A percentile compares a stretch with the other conserved stretches of the same genome.
Evolutionary conservation across 2,888 invertebrate genomes (phyloP).

Genomic region (Terebella lapidaria): DNA sequence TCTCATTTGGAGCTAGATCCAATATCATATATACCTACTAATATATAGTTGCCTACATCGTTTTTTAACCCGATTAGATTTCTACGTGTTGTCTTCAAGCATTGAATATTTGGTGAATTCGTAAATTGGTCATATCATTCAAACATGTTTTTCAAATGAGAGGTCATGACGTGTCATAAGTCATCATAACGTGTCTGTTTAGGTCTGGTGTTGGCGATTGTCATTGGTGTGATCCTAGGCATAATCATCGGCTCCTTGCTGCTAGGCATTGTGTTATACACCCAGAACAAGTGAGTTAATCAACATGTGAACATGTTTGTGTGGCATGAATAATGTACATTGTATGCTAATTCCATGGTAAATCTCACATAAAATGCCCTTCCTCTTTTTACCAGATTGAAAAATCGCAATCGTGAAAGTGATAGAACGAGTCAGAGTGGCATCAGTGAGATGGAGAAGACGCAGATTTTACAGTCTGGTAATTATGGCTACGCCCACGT

Average conservation of each 20-base stretch:
- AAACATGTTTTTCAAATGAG: too few species aligned
- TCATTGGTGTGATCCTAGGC: background rate
- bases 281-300: background rate
- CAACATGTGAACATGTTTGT: background rate
- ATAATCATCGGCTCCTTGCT: constrained; percentile 1
- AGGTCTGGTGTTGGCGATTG: background rate
- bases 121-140: too few species aligned
- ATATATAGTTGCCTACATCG: too few species aligned
- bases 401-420: background rate
- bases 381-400: background rate
- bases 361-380: background rate
- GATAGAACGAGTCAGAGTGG: background rate
- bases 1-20: too few species aligned
- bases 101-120: too few species aligned
- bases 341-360: background rate
- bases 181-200: too few species aligned
- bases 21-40: too few species aligned
- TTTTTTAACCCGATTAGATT: too few species aligned
- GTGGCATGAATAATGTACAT: background rate
- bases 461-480: constrained; percentile 10
- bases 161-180: too few species aligned
- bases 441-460: constrained; percentile 1
- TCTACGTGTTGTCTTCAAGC: too few species aligned
- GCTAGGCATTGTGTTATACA: background rate
- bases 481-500: constrained; percentile 23